These are phyloP conservation scores for Saccostrea glomerata DNA, from an alignment of 1,140 invertebrate genomes.

Conservation along the genomic window DNA sequence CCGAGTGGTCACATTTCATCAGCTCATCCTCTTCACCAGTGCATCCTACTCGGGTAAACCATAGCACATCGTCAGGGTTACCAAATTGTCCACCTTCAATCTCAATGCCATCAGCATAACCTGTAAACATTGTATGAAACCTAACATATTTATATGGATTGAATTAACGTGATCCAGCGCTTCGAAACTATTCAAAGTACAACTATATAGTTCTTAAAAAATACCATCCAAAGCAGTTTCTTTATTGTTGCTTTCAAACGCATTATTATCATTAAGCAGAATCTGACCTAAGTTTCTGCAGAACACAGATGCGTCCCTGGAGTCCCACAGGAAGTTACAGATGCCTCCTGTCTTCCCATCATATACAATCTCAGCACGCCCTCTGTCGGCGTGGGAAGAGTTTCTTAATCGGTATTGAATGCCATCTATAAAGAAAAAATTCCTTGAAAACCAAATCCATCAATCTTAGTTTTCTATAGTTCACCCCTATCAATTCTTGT, in stretches of 20 bases:
- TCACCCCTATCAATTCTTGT: too few species aligned
- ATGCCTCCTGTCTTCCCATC: conserved; percentile 86
- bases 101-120: conserved; percentile 55
- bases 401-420: conserved; percentile 61
- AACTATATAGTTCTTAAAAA: too few species aligned
- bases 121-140: conserved; percentile 43
- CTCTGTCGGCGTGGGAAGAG: conserved; percentile 71
- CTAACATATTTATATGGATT: conserved; percentile 36
- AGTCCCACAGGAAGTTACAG: conserved; percentile 87
- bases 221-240: too few species aligned
- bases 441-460: neutral
- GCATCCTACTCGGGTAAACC: conserved; percentile 60
- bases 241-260: too few species aligned
- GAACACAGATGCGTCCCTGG: conserved; percentile 83
- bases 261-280: too few species aligned
- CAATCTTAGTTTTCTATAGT: too few species aligned
- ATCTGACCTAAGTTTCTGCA: conserved; percentile 62
- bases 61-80: conserved; percentile 39
- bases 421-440: neutral
- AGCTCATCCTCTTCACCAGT: conserved; percentile 57
- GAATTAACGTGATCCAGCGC: neutral
- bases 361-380: conserved; percentile 86
- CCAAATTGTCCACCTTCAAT: conserved; percentile 54
- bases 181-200: too few species aligned
- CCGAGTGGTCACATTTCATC: conserved; percentile 58